Evolutionary conservation across 2,888 invertebrate species (phyloP), one percentile per base, ranked within the genome.

Genomic region (Rhodophaea formosa): DNA sequence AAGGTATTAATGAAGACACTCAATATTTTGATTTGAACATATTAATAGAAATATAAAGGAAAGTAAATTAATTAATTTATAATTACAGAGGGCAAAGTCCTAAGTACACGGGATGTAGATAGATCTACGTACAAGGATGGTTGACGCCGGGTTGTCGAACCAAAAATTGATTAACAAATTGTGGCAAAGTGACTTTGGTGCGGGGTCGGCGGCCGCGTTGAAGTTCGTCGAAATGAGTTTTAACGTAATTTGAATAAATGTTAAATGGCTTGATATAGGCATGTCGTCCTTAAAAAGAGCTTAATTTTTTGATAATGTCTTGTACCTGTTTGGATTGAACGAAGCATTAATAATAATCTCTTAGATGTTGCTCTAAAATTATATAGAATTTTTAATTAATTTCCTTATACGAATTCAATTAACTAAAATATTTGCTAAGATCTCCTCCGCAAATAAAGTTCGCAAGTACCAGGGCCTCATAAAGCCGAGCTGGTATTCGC

Each of bases 381-480:
- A 30, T 6, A 7, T 30, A 32, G 10, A 39, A 10, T 39, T 12
- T n/a, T 39, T 39, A 12, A 3, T n/a, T 39, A 10, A n/a, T 39
- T 39, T 12, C 39, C 39, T 39, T 39, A 10, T 35, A 12, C n/a
- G 10, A n/a, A 39, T 39, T 39, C 12, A 39, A 12, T 39, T 39
- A 3, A 39, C 5, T 39, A 12, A n/a, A 46, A 46, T 7, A 17
- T 6, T 17, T 8, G 17, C 23, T 35, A 15, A 7, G 29, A 42
- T 46, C 63, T 64, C 64, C 60, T 65, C 63, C 65, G 65, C 66
- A 62, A 45, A 60, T 46, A 62, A 58, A 62, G 67, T 63, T 67
- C 62, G 60, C 45, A 60, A 67, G 76, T 88, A 90, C 90, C 78
- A 90, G 89, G 89, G 73, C 80, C 62, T 60, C 77, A 90, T 75